Percentiles rank a stretch among this genome's conserved stretches.
phyloP scores from a whole-genome alignment of 2,113 vertebrate genomes.

The Oncorhynchus kisutch region DNA sequence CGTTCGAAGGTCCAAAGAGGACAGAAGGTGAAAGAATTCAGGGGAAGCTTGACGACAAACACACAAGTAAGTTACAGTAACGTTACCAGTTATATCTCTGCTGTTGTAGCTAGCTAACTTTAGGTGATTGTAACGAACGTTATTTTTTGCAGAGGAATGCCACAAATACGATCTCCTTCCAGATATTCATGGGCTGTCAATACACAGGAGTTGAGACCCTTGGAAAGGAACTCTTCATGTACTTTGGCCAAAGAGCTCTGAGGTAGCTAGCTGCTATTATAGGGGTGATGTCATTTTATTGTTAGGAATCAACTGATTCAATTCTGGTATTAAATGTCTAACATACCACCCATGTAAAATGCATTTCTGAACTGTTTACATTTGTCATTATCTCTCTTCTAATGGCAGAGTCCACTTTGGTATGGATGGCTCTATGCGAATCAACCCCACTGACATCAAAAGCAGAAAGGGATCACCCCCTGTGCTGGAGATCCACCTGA shows the following conservation, averaged over 20 bases:
- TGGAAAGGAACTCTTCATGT: slow-evolving; percentile 93
- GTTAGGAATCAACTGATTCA: neutral
- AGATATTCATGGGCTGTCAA: slow-evolving; percentile 59
- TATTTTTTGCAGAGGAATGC: slow-evolving; percentile 30
- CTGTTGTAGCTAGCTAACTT: neutral
- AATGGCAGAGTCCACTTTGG: slow-evolving; percentile 90
- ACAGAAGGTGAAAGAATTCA: slow-evolving; percentile 69
- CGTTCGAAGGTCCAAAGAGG: slow-evolving; percentile 73
- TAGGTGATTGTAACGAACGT: neutral
- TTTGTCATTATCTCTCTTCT: slow-evolving; percentile 20
- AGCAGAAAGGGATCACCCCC: slow-evolving; percentile 59
- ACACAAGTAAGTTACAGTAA: neutral
- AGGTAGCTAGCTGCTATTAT: slow-evolving; percentile 60
- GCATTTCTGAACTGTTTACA: neutral
- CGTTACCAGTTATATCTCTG: no score
- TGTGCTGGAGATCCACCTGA: slow-evolving; percentile 80
- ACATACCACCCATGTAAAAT: neutral
- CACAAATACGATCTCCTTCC: slow-evolving; percentile 36
- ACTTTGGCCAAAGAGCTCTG: slow-evolving; percentile 83
- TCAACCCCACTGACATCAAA: slow-evolving; percentile 75
- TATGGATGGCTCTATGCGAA: slow-evolving; percentile 86
- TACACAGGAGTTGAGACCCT: slow-evolving; percentile 81
- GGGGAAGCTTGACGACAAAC: slow-evolving; percentile 49
- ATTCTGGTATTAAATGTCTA: neutral
- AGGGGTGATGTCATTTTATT: neutral